These are phyloP conservation scores for Atta texana DNA, from an alignment of 1,140 invertebrate species.

Conservation along the genomic window DNA sequence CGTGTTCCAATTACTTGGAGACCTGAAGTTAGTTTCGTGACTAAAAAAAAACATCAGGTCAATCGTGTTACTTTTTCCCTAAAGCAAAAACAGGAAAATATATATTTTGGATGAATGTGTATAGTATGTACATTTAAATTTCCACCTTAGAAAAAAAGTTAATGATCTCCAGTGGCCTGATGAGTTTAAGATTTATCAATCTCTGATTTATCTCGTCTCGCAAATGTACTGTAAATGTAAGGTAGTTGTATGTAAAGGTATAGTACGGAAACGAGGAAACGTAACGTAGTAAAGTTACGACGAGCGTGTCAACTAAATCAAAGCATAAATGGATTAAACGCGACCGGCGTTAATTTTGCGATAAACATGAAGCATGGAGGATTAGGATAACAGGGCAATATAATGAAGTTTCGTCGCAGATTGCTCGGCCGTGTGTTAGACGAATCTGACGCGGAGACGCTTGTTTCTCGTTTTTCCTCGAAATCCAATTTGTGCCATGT, in stretches of 20 bases:
- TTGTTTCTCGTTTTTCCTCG: conserved; percentile 17
- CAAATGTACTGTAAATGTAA: too few relatives aligned
- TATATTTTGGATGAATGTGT: too few relatives aligned
- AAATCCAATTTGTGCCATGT: neutral
- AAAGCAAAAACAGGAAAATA: too few relatives aligned
- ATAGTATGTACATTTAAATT: too few relatives aligned
- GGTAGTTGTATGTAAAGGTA: neutral
- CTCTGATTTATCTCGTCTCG: neutral
- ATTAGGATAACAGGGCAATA: conserved; percentile 35
- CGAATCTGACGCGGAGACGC: neutral
- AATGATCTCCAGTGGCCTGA: too few relatives aligned
- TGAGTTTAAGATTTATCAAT: neutral
- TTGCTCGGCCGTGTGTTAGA: neutral
- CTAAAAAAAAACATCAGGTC: too few relatives aligned
- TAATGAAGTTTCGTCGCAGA: conserved; percentile 7
- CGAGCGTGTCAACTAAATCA: neutral
- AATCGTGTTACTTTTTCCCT: too few relatives aligned
- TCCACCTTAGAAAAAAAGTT: too few relatives aligned
- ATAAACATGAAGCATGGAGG: conserved; percentile 1
- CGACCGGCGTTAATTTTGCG: conserved; percentile 28
- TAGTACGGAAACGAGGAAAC: neutral
- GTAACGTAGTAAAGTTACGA: conserved; percentile 9
- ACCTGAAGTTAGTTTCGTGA: neutral
- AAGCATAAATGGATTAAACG: conserved; percentile 18
- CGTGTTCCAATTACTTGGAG: conserved; percentile 66